Percentiles rank a stretch among this genome's conserved stretches.
Evolutionary conservation across 2,888 invertebrate species (phyloP).

Genomic region (Osedax fenrisi): DNA sequence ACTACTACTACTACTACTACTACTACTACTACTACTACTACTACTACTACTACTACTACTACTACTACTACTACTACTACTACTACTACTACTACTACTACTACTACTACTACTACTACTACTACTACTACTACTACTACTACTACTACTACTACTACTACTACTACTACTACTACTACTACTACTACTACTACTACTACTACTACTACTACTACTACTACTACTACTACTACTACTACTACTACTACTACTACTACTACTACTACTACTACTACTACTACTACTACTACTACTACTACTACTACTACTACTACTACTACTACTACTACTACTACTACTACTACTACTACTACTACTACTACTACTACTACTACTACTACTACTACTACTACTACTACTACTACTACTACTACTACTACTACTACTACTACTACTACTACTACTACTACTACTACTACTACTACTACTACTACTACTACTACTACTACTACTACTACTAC

Average conservation of each 20-base stretch:
- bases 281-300: background rate
- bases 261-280: background rate
- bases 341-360: too few species aligned
- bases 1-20: background rate
- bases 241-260: background rate
- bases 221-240: too few species aligned
- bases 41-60: constrained; percentile 14
- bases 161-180: too few species aligned
- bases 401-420: constrained; percentile 5
- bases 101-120: constrained; percentile 3
- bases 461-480: background rate
- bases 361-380: constrained; percentile 2
- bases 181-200: too few species aligned
- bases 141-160: background rate
- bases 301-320: too few species aligned
- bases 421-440: too few species aligned
- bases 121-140: background rate
- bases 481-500: constrained; percentile 3
- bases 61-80: background rate
- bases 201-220: too few species aligned
- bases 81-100: background rate
- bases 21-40: constrained; percentile 13
- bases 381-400: background rate
- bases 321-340: too few species aligned
- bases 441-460: background rate